These are phyloP conservation scores for Hydrolagus affinis DNA, from an alignment of 2,113 vertebrate genomes.

Conservation along the genomic window DNA sequence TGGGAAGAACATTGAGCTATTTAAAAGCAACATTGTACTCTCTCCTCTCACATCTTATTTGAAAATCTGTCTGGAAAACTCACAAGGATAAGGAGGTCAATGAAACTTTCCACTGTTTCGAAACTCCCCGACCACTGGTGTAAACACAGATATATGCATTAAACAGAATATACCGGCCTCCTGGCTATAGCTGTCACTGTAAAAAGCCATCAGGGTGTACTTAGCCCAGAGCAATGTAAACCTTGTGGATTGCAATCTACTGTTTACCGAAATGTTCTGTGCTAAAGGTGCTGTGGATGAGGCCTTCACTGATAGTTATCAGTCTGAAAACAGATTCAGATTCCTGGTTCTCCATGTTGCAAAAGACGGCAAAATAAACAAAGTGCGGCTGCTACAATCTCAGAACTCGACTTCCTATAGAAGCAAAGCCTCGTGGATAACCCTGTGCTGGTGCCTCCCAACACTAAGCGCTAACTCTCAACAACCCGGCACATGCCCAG, in stretches of 20 bases:
- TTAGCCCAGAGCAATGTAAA: neutral
- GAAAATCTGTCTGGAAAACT: too few relatives aligned
- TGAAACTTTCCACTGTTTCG: too few relatives aligned
- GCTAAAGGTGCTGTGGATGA: too few relatives aligned
- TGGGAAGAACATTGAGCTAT: neutral
- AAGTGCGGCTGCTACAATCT: neutral
- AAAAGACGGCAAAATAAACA: neutral
- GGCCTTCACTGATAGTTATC: too few relatives aligned
- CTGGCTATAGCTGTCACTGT: neutral
- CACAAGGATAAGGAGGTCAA: too few relatives aligned
- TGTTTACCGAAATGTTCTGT: neutral
- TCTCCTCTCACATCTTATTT: too few relatives aligned
- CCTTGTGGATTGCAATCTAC: neutral
- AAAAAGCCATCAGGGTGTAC: neutral
- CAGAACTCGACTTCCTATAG: neutral
- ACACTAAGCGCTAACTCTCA: neutral
- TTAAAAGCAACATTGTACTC: too few relatives aligned
- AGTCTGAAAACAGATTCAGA: too few relatives aligned
- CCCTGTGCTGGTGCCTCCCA: neutral
- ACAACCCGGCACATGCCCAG: neutral
- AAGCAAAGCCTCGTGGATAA: neutral
- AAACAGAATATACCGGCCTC: neutral
- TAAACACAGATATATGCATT: neutral
- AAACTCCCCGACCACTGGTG: neutral
- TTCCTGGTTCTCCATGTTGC: too few relatives aligned